A percentile compares a stretch with the other conserved stretches of the same genome.
These are phyloP conservation scores for Microctenopoma steveboyesi DNA, from an alignment of 2,797 vertebrate genomes.

Conservation along the genomic window DNA sequence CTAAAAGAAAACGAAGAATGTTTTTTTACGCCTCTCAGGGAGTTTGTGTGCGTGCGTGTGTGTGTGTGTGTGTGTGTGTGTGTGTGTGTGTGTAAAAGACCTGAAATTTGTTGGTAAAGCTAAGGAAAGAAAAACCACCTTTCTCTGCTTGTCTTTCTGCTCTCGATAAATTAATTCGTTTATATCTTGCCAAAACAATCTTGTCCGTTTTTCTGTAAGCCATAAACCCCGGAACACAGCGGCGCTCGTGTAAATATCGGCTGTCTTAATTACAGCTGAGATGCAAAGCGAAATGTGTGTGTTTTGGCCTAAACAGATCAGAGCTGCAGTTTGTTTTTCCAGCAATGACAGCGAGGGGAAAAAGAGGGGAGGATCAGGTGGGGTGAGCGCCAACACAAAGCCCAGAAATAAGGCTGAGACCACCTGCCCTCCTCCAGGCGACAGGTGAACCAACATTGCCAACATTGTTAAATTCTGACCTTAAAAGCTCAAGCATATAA, in stretches of 20 bases:
- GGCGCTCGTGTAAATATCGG: constrained; percentile 12
- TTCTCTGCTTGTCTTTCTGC: constrained; percentile 20
- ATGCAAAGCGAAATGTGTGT: constrained; percentile 36
- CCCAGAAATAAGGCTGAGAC: constrained; percentile 60
- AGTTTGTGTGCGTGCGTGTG: background rate
- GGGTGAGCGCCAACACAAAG: constrained; percentile 46
- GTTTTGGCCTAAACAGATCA: constrained; percentile 39
- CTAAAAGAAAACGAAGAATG: background rate
- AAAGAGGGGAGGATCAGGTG: constrained; percentile 18
- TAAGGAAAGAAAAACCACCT: background rate
- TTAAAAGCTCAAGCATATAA: constrained; percentile 57
- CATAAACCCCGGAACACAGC: constrained; percentile 28
- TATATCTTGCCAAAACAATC: background rate
- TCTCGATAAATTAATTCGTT: constrained; percentile 23
- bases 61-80: background rate
- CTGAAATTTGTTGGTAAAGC: background rate
- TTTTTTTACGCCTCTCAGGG: background rate
- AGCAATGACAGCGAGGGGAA: constrained; percentile 7
- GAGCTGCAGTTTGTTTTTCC: constrained; percentile 15
- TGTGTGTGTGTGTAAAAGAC: background rate
- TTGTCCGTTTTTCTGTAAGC: background rate
- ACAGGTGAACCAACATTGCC: constrained; percentile 58
- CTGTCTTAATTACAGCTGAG: constrained; percentile 58
- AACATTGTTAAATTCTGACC: constrained; percentile 41
- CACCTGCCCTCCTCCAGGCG: constrained; percentile 68